Evolutionary conservation across 1,140 invertebrate species (phyloP), one percentile per base, ranked within the genome.

Genomic region (Bombus breviceps): DNA sequence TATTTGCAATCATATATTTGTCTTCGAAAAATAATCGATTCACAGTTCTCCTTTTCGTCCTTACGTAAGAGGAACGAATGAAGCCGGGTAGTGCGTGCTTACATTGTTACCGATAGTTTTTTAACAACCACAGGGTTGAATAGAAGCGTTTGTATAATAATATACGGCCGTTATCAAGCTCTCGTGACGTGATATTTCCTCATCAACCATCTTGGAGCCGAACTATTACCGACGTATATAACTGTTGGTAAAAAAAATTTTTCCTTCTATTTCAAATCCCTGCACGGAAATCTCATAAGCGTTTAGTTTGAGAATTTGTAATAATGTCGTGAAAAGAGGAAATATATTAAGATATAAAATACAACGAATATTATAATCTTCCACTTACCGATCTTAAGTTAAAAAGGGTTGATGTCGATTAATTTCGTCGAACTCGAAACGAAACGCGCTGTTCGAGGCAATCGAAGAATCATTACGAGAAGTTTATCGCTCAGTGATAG

Each of bases 111-210:
- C 32, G 74, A 76, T 59, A 34, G 9, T 25, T 39, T 47, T 76
- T 59, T 22, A 47, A 76, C 53, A 59, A 76, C 25, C 74, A 37
- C 22, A 25, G 22, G 25, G 25, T 39, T 39, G 74, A 39, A 76
- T 76, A 39, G 74, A 57, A 76, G 6, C 74, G 6, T 76, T 76
- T 39, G 53, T 76, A 28, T 39, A 76, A 76, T 76, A 76, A 59
- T 15, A 37, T 25, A 76, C 34, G 53, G 34, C 28, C 34, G 53
- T 76, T 59, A 37, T 76, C 74, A 28, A 59, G 22, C 37, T 59
- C 39, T 59, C 74, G 53, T 39, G 74, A 76, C 74, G 74, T 72
- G 74, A 76, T 53, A 39, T 39, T 76, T 76, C 74, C 71, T 39
- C 71, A 15, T 72, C 28, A 39, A 41, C 22, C 22, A 39, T 57